Evolutionary conservation across 1,140 invertebrate genomes (phyloP).

Genomic region (Magallana ariakensis): DNA sequence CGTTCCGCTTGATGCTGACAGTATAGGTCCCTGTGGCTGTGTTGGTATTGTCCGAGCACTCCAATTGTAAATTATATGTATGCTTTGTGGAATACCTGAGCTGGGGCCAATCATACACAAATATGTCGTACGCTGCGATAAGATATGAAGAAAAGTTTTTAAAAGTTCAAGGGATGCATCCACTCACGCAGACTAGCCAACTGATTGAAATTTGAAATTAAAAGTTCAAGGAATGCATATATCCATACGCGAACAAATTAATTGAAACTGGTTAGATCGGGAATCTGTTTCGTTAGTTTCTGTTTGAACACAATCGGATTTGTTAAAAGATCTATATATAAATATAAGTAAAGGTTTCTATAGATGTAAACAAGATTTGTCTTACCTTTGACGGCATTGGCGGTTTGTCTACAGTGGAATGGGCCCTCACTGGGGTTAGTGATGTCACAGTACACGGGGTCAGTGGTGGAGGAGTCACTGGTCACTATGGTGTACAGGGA

Average conservation of each 20-base stretch:
- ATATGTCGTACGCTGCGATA: background rate
- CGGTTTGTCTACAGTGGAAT: background rate
- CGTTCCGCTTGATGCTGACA: slow-evolving; percentile 42
- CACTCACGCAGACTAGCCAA: too few relatives aligned
- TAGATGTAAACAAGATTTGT: too few relatives aligned
- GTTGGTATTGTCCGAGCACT: slow-evolving; percentile 48
- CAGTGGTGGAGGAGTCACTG: background rate
- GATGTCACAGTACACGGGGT: slow-evolving; percentile 20
- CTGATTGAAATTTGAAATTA: too few relatives aligned
- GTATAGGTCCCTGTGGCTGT: slow-evolving; percentile 16
- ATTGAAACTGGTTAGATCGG: too few relatives aligned
- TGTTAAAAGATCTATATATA: too few relatives aligned
- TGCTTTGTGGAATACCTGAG: slow-evolving; percentile 29
- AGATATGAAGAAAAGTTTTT: too few relatives aligned
- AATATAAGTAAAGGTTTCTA: too few relatives aligned
- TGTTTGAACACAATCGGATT: too few relatives aligned
- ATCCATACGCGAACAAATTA: too few relatives aligned
- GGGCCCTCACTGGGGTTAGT: background rate
- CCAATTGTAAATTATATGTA: slow-evolving; percentile 41
- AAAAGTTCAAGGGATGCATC: too few relatives aligned
- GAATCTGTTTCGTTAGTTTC: too few relatives aligned
- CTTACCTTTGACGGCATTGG: slow-evolving; percentile 5
- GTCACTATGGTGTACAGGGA: slow-evolving; percentile 4
- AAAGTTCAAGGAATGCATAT: too few relatives aligned
- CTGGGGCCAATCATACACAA: slow-evolving; percentile 17